These are phyloP conservation scores for Hyperopisus bebe DNA, from an alignment of 2,113 vertebrate genomes.

Conservation along the genomic window DNA sequence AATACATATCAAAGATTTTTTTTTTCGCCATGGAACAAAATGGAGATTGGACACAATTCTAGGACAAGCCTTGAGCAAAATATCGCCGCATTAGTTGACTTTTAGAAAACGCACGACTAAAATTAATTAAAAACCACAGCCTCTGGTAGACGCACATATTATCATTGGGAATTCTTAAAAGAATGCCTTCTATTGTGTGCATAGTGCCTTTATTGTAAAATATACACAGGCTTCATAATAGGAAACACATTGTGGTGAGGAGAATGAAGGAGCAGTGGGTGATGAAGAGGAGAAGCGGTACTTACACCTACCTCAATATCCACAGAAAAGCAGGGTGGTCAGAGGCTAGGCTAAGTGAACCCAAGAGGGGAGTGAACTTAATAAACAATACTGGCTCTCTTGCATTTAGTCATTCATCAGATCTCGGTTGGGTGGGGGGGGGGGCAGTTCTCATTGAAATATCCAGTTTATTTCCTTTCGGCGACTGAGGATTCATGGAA, in stretches of 20 bases:
- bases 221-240: neutral
- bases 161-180: neutral
- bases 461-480: slow-evolving; percentile 31
- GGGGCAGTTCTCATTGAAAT: slow-evolving; percentile 6
- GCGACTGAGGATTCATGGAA: slow-evolving; percentile 26
- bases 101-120: neutral
- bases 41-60: neutral
- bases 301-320: neutral
- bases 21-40: neutral
- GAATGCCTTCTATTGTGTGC: neutral
- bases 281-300: neutral
- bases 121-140: neutral
- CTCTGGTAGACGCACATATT: neutral
- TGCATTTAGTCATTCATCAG: slow-evolving; percentile 9
- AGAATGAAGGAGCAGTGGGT: neutral
- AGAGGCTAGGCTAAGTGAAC: neutral
- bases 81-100: neutral
- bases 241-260: neutral
- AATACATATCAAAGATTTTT: neutral
- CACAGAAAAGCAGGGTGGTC: neutral
- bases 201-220: neutral
- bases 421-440: neutral
- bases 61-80: neutral
- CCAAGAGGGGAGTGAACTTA: neutral
- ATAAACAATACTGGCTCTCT: slow-evolving; percentile 1